Conservation (phyloP, 2,797 vertebrate genomes). For the Xyrichtys novacula region DNA sequence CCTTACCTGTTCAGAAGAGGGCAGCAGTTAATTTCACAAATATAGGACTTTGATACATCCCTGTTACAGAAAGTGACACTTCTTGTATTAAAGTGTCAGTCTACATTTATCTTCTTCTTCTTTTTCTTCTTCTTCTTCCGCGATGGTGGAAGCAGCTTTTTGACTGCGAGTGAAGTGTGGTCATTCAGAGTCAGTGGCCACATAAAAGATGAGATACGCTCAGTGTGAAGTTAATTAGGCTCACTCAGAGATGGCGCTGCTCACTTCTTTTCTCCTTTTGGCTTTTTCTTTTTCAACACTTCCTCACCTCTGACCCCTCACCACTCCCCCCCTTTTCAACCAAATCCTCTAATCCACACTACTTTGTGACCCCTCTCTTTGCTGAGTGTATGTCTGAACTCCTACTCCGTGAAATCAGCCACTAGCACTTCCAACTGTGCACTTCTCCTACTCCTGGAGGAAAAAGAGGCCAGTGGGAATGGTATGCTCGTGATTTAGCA, state of each 20-base stretch:
- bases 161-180: conserved; percentile 34
- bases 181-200: conserved; percentile 54
- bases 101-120: no score
- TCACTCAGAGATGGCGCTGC: conserved; percentile 62
- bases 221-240: conserved; percentile 72
- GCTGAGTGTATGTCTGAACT: conserved; percentile 74
- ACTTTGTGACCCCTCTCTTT: conserved; percentile 69
- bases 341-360: conserved; percentile 76
- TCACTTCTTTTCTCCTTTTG: conserved; percentile 54
- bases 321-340: conserved; percentile 37
- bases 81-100: no score
- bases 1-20: conserved; percentile 67
- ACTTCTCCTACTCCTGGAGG: conserved; percentile 23
- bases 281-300: conserved; percentile 67
- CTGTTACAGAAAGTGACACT: no score
- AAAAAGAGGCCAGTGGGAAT: conserved; percentile 20
- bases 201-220: conserved; percentile 64
- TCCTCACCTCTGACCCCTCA: conserved; percentile 78
- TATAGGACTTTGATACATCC: no score
- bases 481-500: background rate
- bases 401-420: conserved; percentile 70
- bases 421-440: conserved; percentile 27
- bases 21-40: conserved; percentile 16
- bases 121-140: no score
- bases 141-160: no score